A percentile compares a stretch with the other conserved stretches of the same genome.
phyloP scores from a whole-genome alignment of 2,113 vertebrate genomes.

The Petromus typicus region DNA sequence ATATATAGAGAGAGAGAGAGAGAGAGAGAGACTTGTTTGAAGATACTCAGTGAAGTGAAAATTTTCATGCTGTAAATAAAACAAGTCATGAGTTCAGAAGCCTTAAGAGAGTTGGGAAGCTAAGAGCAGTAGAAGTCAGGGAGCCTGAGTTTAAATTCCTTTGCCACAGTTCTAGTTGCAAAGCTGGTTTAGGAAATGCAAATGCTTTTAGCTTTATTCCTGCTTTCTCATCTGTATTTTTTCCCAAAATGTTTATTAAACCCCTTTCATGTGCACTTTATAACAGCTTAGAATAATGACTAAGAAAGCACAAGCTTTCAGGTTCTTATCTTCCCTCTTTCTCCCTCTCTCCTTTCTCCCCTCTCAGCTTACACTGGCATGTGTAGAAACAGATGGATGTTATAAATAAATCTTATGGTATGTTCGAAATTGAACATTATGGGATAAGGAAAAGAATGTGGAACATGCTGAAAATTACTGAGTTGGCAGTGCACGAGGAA shows the following conservation, averaged over 20 bases:
- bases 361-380: neutral
- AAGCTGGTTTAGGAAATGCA: neutral
- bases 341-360: neutral
- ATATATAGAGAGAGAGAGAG: too few relatives aligned
- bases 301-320: neutral
- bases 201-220: neutral
- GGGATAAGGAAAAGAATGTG: neutral
- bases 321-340: neutral
- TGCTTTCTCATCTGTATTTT: neutral
- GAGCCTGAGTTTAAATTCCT: neutral
- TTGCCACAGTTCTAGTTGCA: neutral
- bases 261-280: neutral
- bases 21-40: neutral
- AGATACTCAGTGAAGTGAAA: neutral
- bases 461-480: neutral
- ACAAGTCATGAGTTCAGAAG: neutral
- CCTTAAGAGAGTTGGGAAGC: neutral
- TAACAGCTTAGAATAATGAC: neutral
- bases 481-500: neutral
- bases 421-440: neutral
- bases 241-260: slow-evolving; percentile 10
- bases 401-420: slow-evolving; percentile 9
- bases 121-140: neutral
- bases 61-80: neutral
- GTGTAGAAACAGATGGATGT: slow-evolving; percentile 14